phyloP scores from a whole-genome alignment of 2,888 invertebrate genomes.

The Pasiphila rectangulata region DNA sequence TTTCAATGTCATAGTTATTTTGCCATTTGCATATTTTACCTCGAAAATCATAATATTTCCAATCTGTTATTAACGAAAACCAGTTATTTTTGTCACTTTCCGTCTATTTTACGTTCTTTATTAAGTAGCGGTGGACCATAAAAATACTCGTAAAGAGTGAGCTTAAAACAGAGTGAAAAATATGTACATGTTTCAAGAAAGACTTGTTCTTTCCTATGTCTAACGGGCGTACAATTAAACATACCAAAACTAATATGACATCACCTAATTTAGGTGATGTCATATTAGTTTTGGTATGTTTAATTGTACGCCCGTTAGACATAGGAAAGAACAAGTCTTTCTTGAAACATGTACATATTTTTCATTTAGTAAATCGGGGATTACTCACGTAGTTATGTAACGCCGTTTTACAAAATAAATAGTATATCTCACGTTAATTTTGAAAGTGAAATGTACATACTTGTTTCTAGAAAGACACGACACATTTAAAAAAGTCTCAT shows the following conservation, averaged over 20 bases:
- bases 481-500: too few relatives aligned
- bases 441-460: too few relatives aligned
- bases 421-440: slow-evolving; percentile 24
- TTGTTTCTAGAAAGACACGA: too few relatives aligned
- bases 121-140: slow-evolving; percentile 43
- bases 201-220: too few relatives aligned
- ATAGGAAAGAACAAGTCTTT: too few relatives aligned
- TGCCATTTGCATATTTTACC: background rate
- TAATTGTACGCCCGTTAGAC: background rate
- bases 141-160: slow-evolving; percentile 48
- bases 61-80: slow-evolving; percentile 5
- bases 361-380: slow-evolving; percentile 42
- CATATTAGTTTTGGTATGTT: background rate
- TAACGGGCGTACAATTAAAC: background rate
- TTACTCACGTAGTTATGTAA: slow-evolving; percentile 46
- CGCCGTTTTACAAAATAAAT: slow-evolving; percentile 43
- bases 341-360: too few relatives aligned
- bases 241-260: background rate
- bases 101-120: slow-evolving; percentile 35
- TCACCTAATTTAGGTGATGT: too few relatives aligned
- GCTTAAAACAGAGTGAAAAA: slow-evolving; percentile 42
- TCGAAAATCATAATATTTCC: background rate
- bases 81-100: slow-evolving; percentile 15
- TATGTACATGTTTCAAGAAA: too few relatives aligned
- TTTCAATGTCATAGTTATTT: too few relatives aligned